phyloP scores from a whole-genome alignment of 2,888 invertebrate genomes.

The Melanostoma mellinum region DNA sequence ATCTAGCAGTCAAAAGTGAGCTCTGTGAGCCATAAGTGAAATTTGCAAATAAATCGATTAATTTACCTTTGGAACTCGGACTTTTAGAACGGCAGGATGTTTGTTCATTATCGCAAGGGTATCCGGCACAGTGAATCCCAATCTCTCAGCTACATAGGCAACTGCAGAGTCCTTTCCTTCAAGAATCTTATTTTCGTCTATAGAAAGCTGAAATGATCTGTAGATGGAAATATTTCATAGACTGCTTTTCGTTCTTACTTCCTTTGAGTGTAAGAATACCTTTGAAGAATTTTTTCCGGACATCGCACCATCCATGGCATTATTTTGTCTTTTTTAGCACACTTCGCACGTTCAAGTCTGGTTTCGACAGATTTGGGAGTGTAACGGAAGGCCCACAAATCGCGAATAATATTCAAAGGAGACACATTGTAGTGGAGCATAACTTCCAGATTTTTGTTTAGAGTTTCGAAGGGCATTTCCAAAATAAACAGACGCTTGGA shows the following conservation, averaged over 20 bases:
- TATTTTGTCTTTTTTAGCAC: conserved; percentile 83
- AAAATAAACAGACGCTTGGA: conserved; percentile 84
- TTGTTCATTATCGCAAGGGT: conserved; percentile 83
- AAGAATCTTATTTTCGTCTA: conserved; percentile 82
- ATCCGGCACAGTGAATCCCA: conserved; percentile 82
- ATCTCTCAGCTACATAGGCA: conserved; percentile 83
- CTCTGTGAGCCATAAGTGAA: neutral
- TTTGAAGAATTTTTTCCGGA: conserved; percentile 83
- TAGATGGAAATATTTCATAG: conserved; percentile 72
- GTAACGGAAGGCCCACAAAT: conserved; percentile 86
- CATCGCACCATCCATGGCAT: conserved; percentile 88
- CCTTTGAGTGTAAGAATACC: conserved; percentile 79
- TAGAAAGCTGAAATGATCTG: conserved; percentile 79
- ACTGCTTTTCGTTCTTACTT: neutral
- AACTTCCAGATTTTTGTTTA: conserved; percentile 83
- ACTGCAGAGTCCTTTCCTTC: conserved; percentile 83
- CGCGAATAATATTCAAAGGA: conserved; percentile 84
- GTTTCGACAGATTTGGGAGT: conserved; percentile 83
- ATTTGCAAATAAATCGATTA: neutral
- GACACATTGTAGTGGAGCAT: conserved; percentile 84
- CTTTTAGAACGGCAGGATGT: conserved; percentile 83
- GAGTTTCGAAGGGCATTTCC: conserved; percentile 83
- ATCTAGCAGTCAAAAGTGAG: conserved; percentile 81
- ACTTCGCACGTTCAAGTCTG: conserved; percentile 83
- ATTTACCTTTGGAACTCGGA: conserved; percentile 84